phyloP scores from a whole-genome alignment of 37 sponge, comb jelly and placozoan genomes.

The Trichoplax adhaerens region DNA sequence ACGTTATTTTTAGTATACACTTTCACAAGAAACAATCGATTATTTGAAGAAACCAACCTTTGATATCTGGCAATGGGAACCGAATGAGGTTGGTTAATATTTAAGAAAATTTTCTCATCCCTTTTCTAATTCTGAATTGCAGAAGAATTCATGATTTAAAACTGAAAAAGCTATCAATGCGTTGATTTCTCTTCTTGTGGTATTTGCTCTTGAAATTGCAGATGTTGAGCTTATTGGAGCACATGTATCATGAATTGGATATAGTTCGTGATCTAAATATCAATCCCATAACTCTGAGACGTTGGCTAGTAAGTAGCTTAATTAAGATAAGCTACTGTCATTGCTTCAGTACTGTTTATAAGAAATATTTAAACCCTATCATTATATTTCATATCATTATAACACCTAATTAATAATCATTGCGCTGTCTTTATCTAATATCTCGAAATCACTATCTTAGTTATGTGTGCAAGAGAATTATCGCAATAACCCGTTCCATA shows the following conservation, averaged over 20 bases:
- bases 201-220: background rate
- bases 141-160: too few species aligned
- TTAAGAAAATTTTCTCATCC: too few species aligned
- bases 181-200: too few species aligned
- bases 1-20: conserved; percentile 28
- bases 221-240: conserved; percentile 68
- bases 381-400: too few species aligned
- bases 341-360: too few species aligned
- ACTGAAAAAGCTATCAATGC: too few species aligned
- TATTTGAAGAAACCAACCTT: conserved; percentile 68
- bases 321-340: too few species aligned
- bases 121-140: too few species aligned
- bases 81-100: conserved; percentile 21
- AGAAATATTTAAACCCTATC: too few species aligned
- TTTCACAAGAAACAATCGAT: conserved; percentile 45
- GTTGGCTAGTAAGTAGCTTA: conserved; percentile 42
- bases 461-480: conserved; percentile 48
- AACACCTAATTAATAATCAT: too few species aligned
- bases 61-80: conserved; percentile 80
- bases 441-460: conserved; percentile 6
- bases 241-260: conserved; percentile 68
- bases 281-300: conserved; percentile 30
- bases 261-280: conserved; percentile 39
- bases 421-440: background rate
- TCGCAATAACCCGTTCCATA: conserved; percentile 76